phyloP scores from a whole-genome alignment of 2,888 invertebrate species.

The Ectemnius cavifrons region DNA sequence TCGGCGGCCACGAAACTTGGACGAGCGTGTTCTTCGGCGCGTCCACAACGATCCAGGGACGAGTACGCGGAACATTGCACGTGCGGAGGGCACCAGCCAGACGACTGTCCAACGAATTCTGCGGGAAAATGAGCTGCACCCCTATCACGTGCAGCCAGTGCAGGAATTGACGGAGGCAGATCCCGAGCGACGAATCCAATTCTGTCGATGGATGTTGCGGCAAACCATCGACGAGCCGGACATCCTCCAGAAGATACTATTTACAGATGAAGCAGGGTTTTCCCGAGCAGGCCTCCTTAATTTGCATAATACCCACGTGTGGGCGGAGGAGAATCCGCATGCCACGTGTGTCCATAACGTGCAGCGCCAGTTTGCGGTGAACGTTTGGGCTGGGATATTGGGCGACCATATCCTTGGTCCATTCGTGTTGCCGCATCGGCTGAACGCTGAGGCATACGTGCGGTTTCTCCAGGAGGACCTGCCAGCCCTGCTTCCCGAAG shows the following conservation, averaged over 20 bases:
- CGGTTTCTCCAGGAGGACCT: no score
- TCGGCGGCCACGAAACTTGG: no score
- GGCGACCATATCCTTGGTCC: conserved; percentile 10
- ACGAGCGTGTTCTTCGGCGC: neutral
- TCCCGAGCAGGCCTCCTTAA: neutral
- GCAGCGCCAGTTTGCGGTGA: conserved; percentile 1
- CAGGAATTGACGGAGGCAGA: neutral
- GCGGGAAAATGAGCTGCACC: neutral
- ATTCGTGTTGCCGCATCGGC: neutral
- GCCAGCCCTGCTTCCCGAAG: no score
- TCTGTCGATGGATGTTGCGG: neutral
- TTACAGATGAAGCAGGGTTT: conserved; percentile 9
- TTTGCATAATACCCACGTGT: neutral
- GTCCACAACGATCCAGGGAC: neutral
- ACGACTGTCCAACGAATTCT: neutral
- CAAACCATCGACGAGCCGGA: neutral
- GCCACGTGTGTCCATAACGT: neutral
- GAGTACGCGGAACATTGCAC: neutral
- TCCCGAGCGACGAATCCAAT: neutral
- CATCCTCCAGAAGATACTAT: neutral
- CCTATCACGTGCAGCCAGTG: neutral
- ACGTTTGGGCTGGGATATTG: conserved; percentile 13
- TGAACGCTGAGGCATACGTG: no score
- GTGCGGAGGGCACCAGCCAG: neutral
- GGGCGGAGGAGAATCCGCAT: conserved; percentile 13